Evolutionary conservation across 1,140 invertebrate genomes (phyloP).

Genomic region (Drosophila kanapiae): DNA sequence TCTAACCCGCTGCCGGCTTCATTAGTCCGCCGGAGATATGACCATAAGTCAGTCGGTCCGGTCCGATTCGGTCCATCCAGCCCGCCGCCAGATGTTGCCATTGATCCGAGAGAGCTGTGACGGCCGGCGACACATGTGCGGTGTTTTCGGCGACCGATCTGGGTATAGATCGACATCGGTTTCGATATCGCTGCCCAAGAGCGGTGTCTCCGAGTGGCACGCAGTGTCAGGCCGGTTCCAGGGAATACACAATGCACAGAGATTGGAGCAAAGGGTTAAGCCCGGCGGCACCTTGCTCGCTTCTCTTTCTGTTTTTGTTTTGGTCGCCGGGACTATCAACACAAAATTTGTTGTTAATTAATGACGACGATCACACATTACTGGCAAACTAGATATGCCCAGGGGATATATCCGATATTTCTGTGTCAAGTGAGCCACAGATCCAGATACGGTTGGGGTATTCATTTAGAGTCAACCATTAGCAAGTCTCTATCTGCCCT

Average conservation of each 20-base stretch:
- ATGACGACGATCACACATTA: constrained; percentile 8
- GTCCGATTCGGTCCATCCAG: background rate
- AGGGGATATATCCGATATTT: constrained; percentile 20
- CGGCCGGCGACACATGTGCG: constrained; percentile 35
- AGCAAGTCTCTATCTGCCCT: constrained; percentile 13
- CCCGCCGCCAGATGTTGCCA: constrained; percentile 53
- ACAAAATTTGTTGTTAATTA: constrained; percentile 52
- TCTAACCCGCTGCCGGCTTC: constrained; percentile 47
- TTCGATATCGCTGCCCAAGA: background rate
- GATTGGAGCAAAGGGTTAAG: constrained; percentile 8
- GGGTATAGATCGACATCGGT: background rate
- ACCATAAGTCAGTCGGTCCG: background rate
- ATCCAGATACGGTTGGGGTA: constrained; percentile 4
- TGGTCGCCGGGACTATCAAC: constrained; percentile 26
- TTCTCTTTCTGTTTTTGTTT: constrained; percentile 36
- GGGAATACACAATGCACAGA: background rate
- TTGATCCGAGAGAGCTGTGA: constrained; percentile 18
- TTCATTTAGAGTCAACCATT: constrained; percentile 11
- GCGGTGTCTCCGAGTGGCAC: constrained; percentile 51
- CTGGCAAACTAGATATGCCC: constrained; percentile 45
- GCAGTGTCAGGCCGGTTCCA: constrained; percentile 61
- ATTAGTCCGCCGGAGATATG: constrained; percentile 26
- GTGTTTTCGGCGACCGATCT: constrained; percentile 19
- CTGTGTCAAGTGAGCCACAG: constrained; percentile 34
- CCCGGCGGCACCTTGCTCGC: constrained; percentile 49